These are phyloP conservation scores for Caretta caretta DNA, from an alignment of 2,113 vertebrate genomes.

Conservation along the genomic window DNA sequence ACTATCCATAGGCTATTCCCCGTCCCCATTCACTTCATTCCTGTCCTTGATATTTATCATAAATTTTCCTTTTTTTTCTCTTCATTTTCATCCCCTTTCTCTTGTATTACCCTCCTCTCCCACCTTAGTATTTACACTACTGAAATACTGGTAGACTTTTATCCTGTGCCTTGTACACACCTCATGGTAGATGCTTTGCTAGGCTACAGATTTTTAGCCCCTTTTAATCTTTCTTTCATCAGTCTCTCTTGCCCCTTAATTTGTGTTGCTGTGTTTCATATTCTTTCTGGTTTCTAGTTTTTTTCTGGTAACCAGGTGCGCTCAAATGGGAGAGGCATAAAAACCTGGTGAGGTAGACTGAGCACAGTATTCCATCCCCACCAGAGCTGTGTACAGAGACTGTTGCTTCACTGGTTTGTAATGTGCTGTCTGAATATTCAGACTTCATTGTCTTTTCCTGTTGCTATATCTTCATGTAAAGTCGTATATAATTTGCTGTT, in stretches of 20 bases:
- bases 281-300: not conserved
- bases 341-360: not conserved
- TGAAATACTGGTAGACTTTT: not conserved
- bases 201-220: not conserved
- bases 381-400: not conserved
- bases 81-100: not conserved
- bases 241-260: not conserved
- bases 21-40: not conserved
- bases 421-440: slow-evolving; percentile 26
- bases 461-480: slow-evolving; percentile 53
- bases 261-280: not conserved
- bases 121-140: slow-evolving; percentile 26
- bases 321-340: slow-evolving; percentile 29
- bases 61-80: slow-evolving; percentile 9
- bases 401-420: not conserved
- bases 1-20: not conserved
- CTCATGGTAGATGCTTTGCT: not conserved
- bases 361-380: slow-evolving; percentile 9
- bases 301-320: slow-evolving; percentile 10
- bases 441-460: slow-evolving; percentile 34
- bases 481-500: slow-evolving; percentile 27
- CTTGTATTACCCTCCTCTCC: not conserved
- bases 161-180: not conserved
- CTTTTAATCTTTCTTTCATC: not conserved
- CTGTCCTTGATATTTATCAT: slow-evolving; percentile 3